Base-by-base conservation (phyloP, 1,140 invertebrate genomes). In the Sarcophaga bullata region DNA sequence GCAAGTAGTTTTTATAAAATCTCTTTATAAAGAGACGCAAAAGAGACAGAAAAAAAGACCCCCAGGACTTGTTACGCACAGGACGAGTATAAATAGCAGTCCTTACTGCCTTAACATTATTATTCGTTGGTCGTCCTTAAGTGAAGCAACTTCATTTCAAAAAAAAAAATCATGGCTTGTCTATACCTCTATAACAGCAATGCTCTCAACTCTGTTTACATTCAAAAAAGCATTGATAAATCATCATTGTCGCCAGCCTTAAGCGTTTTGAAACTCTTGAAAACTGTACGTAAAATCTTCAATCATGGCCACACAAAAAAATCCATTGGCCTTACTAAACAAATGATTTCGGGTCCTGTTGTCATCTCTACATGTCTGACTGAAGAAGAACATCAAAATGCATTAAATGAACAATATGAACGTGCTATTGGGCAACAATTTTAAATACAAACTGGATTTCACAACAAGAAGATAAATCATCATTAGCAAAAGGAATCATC, bases 251-350 rank as follows among this genome's bases (percentile, higher is more conserved):
- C 80, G 49, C 58, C 80, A 13, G 72, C 62, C 62, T 37, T n/a
- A 11, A 73, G 68, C 68, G 48, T 81, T 46, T 48, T 48, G 62
- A 81, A 81, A 37, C 49, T 81, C 8, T 17, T 81, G 48, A 81
- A 81, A 68, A 73, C 58, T 47, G 58, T 82, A 54, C 82, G 81
- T 85, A 83, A 83, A 62, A 81, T 81, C 19, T 25, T 81, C 62
- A 73, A 50, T 47, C 48, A 46, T 17, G 47, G 19, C n/a, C n/a
- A 52, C 17, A 49, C 19, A 6, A 81, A 81, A 37, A 81, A 81
- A 73, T 81, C 80, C 62, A 25, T 6, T 46, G 68, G 7, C 83
- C 82, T 82, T 73, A 84, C 17, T 78, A 15, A 82, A 78, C 48
- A 78, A 17, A 68, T 68, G 62, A 68, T 25, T 6, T 84, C 80